These are phyloP conservation scores for Boulengeromyrus knoepffleri DNA, from an alignment of 2,113 vertebrate species.

Conservation along the genomic window DNA sequence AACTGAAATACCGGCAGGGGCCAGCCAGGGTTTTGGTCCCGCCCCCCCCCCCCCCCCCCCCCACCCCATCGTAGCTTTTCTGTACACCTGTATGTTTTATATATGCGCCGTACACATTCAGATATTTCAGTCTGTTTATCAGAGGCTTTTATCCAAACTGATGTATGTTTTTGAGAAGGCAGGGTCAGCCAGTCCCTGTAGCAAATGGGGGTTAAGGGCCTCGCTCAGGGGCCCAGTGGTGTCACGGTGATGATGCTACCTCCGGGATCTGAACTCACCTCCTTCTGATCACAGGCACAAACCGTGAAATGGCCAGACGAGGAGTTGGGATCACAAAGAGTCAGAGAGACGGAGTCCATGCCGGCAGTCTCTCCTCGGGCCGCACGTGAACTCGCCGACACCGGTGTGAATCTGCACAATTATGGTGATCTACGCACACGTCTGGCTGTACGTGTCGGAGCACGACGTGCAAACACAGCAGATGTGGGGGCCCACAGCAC, in stretches of 20 bases:
- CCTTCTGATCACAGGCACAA: neutral
- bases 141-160: no score
- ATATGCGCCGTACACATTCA: neutral
- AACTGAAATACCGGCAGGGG: no score
- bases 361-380: neutral
- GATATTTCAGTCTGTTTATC: neutral
- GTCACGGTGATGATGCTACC: no score
- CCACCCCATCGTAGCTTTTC: no score
- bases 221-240: no score
- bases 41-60: neutral
- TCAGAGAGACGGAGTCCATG: neutral
- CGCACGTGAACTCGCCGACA: neutral
- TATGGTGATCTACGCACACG: neutral
- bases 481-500: neutral
- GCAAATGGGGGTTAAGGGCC: no score
- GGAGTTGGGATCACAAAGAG: neutral
- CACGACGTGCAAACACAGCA: neutral
- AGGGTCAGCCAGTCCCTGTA: no score
- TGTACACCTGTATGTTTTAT: neutral
- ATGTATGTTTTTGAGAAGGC: no score
- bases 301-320: neutral
- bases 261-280: no score
- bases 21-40: no score
- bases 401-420: neutral
- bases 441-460: neutral